These are phyloP conservation scores for Atrina japonica DNA, from an alignment of 2,888 invertebrate genomes.

Conservation along the genomic window DNA sequence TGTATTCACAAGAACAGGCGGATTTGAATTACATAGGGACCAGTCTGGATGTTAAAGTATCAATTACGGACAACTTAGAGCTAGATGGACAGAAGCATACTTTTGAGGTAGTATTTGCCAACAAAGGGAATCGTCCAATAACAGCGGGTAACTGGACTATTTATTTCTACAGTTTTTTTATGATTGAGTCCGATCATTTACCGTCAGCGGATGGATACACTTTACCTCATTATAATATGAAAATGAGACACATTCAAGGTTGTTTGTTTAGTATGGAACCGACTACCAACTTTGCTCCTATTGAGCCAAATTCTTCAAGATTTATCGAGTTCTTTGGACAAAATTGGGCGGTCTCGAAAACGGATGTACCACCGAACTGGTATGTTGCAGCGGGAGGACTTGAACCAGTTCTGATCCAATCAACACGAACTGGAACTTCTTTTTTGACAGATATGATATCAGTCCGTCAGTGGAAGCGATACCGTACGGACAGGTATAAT, in stretches of 20 bases:
- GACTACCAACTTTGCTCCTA: conserved; percentile 50
- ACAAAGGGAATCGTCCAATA: conserved; percentile 46
- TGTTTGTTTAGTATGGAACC: conserved; percentile 65
- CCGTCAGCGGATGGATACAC: conserved; percentile 46
- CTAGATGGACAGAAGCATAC: conserved; percentile 54
- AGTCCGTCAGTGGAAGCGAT: conserved; percentile 66
- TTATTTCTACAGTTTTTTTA: conserved; percentile 69
- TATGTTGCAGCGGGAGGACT: conserved; percentile 56
- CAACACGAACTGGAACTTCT: conserved; percentile 53
- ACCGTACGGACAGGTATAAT: conserved; percentile 55
- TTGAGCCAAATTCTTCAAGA: conserved; percentile 52
- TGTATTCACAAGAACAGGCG: conserved; percentile 26
- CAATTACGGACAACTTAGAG: conserved; percentile 52
- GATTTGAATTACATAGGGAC: conserved; percentile 49
- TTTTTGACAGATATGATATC: conserved; percentile 62
- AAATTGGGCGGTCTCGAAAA: conserved; percentile 66
- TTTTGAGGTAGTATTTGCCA: conserved; percentile 49
- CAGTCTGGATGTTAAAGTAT: conserved; percentile 49
- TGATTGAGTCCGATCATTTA: conserved; percentile 67
- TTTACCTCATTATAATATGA: conserved; percentile 50
- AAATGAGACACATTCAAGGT: conserved; percentile 64
- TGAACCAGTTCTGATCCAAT: conserved; percentile 47
- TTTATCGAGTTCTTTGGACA: conserved; percentile 59
- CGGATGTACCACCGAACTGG: conserved; percentile 69
- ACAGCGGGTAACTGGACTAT: conserved; percentile 55